Conservation (phyloP, 1,140 invertebrate species). For the Drosophila lacertosa region DNA sequence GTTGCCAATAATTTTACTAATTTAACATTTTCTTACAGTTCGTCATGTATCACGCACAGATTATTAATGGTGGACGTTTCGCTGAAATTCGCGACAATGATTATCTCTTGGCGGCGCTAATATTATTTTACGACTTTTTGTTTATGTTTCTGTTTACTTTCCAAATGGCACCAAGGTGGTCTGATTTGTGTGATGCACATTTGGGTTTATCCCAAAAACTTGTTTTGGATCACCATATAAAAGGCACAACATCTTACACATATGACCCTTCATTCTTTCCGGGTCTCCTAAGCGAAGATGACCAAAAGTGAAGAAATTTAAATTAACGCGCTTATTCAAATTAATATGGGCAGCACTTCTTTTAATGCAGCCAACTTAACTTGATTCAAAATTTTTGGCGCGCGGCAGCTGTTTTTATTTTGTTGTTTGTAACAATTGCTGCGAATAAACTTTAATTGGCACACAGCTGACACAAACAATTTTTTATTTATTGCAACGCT, state of each 20-base stretch:
- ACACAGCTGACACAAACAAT: conserved; percentile 71
- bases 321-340: conserved; percentile 6
- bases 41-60: conserved; percentile 67
- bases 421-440: conserved; percentile 33
- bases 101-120: conserved; percentile 47
- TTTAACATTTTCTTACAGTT: conserved; percentile 33
- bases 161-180: conserved; percentile 45
- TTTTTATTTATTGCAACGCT: background rate
- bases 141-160: conserved; percentile 54
- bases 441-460: conserved; percentile 63
- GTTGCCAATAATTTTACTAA: background rate
- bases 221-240: background rate
- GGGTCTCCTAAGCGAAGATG: too few relatives aligned
- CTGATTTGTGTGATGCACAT: conserved; percentile 35
- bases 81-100: conserved; percentile 61
- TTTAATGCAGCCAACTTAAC: conserved; percentile 9
- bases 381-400: conserved; percentile 31
- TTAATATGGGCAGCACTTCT: conserved; percentile 32
- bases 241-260: background rate
- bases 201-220: background rate
- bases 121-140: conserved; percentile 61
- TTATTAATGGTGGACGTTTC: conserved; percentile 62
- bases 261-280: too few relatives aligned
- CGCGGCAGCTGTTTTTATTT: conserved; percentile 45
- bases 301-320: too few relatives aligned